Evolutionary conservation across 2,113 vertebrate genomes (phyloP).

Genomic region (Charadrius vociferus): DNA sequence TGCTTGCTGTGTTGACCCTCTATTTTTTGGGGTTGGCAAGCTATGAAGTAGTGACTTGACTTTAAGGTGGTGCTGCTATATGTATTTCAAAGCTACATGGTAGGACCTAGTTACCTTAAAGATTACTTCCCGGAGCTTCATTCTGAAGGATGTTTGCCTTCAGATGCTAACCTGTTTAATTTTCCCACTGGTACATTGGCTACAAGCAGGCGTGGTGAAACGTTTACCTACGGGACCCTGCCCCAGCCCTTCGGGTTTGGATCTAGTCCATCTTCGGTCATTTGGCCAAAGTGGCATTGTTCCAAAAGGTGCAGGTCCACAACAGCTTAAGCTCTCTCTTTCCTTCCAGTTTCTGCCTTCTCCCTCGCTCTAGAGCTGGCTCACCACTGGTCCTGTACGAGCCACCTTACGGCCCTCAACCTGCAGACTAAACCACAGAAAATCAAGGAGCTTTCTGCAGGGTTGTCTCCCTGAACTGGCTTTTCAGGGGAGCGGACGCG

Average conservation of each 20-base stretch:
- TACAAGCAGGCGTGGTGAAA: not conserved
- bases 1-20: not conserved
- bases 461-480: not conserved
- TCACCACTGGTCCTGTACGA: accelerated
- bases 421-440: not conserved
- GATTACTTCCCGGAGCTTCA: not conserved
- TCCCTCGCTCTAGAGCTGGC: not conserved
- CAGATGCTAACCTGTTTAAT: not conserved
- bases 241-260: not conserved
- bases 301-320: not conserved
- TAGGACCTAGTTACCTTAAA: not conserved
- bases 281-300: not conserved
- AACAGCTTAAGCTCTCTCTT: not conserved
- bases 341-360: not conserved
- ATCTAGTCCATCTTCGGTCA: not conserved
- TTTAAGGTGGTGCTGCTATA: not conserved
- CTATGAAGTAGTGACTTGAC: not conserved
- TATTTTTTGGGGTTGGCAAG: not conserved
- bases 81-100: not conserved
- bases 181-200: not conserved
- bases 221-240: not conserved
- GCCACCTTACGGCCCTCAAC: not conserved
- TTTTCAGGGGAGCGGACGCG: accelerated
- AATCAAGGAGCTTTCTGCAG: not conserved
- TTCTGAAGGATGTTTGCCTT: not conserved